phyloP scores from a whole-genome alignment of 2,888 invertebrate species.

The Nymphalis c-album region DNA sequence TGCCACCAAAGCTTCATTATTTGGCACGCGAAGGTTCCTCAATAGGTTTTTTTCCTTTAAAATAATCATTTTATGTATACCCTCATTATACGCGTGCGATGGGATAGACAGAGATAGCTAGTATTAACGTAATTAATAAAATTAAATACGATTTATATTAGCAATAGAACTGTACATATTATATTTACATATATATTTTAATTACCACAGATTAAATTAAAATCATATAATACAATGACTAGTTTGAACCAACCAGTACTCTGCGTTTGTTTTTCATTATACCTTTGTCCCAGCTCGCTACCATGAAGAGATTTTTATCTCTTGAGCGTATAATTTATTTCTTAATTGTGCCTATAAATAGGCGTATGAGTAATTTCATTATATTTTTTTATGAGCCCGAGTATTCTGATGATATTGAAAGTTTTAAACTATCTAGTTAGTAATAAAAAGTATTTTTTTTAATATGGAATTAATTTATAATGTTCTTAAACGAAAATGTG shows the following conservation, averaged over 20 bases:
- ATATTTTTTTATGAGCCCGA: slow-evolving; percentile 9
- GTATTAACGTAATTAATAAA: neutral
- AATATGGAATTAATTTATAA: too few relatives aligned
- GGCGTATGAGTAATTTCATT: slow-evolving; percentile 17
- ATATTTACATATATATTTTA: neutral
- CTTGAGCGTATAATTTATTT: slow-evolving; percentile 38
- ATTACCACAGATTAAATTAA: slow-evolving; percentile 7
- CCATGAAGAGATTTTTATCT: slow-evolving; percentile 61
- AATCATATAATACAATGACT: slow-evolving; percentile 12
- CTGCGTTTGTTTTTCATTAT: slow-evolving; percentile 10
- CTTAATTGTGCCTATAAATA: slow-evolving; percentile 17
- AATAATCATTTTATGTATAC: too few relatives aligned
- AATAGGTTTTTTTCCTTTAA: too few relatives aligned
- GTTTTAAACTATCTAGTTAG: neutral
- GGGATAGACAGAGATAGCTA: too few relatives aligned
- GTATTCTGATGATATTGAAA: slow-evolving; percentile 5
- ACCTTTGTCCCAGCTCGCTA: slow-evolving; percentile 60
- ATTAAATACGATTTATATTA: neutral
- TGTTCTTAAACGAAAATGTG: too few relatives aligned
- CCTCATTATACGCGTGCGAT: too few relatives aligned
- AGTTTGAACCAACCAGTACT: slow-evolving; percentile 11
- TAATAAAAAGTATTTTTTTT: neutral
- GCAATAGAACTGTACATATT: neutral
- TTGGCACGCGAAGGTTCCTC: too few relatives aligned
- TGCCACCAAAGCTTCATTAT: too few relatives aligned